Evolutionary conservation across 1,140 invertebrate genomes (phyloP).

Genomic region (Sweltsa coloradensis): DNA sequence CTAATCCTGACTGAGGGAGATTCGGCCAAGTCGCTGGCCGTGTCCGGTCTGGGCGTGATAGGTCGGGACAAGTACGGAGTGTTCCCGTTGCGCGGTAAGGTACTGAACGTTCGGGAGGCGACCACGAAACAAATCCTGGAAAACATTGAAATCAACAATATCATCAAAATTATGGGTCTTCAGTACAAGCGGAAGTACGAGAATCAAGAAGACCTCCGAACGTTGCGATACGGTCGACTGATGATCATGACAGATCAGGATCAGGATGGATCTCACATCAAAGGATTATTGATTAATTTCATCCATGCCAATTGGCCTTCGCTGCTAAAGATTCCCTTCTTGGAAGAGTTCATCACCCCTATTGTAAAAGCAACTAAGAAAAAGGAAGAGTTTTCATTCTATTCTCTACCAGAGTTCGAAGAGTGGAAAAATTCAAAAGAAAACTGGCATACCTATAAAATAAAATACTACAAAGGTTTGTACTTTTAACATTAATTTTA

Average conservation of each 20-base stretch:
- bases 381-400: conserved; percentile 74
- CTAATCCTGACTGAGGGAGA: conserved; percentile 99
- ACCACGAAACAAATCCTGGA: conserved; percentile 94
- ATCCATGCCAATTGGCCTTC: conserved; percentile 98
- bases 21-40: conserved; percentile 96
- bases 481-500: too few species aligned
- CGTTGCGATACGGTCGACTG: conserved; percentile 87
- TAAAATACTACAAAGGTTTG: conserved; percentile 98
- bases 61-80: conserved; percentile 95
- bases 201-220: conserved; percentile 75
- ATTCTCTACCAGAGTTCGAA: conserved; percentile 96
- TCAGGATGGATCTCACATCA: conserved; percentile 99
- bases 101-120: conserved; percentile 96
- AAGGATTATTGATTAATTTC: conserved; percentile 97
- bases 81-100: conserved; percentile 95
- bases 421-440: conserved; percentile 88
- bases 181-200: conserved; percentile 97
- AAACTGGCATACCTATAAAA: conserved; percentile 87
- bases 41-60: conserved; percentile 90
- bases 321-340: conserved; percentile 75
- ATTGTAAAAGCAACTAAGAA: conserved; percentile 95
- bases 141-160: conserved; percentile 95
- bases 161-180: conserved; percentile 89
- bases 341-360: conserved; percentile 99
- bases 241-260: conserved; percentile 99